Evolutionary conservation across 2,888 invertebrate species (phyloP).

Genomic region (Isotomurus palustris): DNA sequence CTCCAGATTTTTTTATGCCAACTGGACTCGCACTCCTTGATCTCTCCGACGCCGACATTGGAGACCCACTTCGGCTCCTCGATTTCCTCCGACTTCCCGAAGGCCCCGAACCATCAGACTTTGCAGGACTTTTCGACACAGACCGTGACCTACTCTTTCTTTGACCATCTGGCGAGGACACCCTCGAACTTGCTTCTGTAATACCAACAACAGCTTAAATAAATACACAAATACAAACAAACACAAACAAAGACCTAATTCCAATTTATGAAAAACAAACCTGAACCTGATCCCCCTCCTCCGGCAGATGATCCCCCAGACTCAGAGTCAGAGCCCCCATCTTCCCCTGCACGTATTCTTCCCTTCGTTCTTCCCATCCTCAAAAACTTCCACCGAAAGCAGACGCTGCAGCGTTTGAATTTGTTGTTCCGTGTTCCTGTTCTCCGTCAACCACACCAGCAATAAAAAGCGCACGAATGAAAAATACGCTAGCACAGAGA

Average conservation of each 20-base stretch:
- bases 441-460: too few relatives aligned
- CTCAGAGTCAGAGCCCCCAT: conserved; percentile 18
- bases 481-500: too few relatives aligned
- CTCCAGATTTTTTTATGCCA: conserved; percentile 1
- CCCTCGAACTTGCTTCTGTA: conserved; percentile 32
- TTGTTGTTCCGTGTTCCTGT: too few relatives aligned
- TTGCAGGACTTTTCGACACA: not conserved
- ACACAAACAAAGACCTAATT: too few relatives aligned
- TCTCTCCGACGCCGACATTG: conserved; percentile 14
- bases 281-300: not conserved
- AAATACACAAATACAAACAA: too few relatives aligned
- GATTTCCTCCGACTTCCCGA: conserved; percentile 5
- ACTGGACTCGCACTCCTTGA: conserved; percentile 6
- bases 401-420: not conserved
- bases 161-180: conserved; percentile 15
- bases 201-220: too few relatives aligned
- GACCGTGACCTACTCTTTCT: not conserved
- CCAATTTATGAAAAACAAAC: too few relatives aligned
- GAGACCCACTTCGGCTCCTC: conserved; percentile 12
- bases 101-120: too few relatives aligned
- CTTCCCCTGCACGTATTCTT: conserved; percentile 7
- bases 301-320: conserved; percentile 16
- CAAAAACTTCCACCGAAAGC: not conserved
- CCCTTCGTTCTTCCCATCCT: not conserved
- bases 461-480: not conserved